Evolutionary conservation across 2,888 invertebrate species (phyloP).

Genomic region (Calameuta idolon): DNA sequence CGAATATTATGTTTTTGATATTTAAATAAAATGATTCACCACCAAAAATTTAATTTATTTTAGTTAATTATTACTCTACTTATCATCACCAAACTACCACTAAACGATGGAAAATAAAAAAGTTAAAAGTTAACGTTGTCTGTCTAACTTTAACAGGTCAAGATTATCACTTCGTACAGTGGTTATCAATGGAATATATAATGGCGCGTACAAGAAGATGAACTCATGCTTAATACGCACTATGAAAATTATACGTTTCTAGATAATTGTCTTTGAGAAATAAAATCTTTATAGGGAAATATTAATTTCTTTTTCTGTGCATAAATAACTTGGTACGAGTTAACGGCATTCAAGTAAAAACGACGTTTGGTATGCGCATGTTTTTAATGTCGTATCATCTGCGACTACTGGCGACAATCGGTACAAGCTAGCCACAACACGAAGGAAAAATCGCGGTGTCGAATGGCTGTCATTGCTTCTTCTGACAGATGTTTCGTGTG

Average conservation of each 20-base stretch:
- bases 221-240: neutral
- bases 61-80: too few relatives aligned
- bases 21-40: too few relatives aligned
- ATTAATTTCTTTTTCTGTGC: neutral
- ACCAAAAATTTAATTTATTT: too few relatives aligned
- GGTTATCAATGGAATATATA: neutral
- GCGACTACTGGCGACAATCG: conserved; percentile 9
- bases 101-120: too few relatives aligned
- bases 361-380: neutral
- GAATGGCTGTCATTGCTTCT: conserved; percentile 50
- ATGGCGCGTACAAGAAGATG: neutral
- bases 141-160: too few relatives aligned
- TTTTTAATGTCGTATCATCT: neutral
- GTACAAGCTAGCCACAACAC: conserved; percentile 48
- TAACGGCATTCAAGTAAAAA: neutral
- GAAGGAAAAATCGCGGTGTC: conserved; percentile 41
- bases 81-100: too few relatives aligned
- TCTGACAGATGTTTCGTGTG: conserved; percentile 51
- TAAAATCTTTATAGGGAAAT: neutral
- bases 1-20: too few relatives aligned
- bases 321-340: neutral
- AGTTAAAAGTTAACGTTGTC: too few relatives aligned
- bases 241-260: neutral
- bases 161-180: neutral
- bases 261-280: neutral